Evolutionary conservation across 2,113 vertebrate species (phyloP), one percentile per base, ranked within the genome.

Genomic region (Etheostoma cragini): DNA sequence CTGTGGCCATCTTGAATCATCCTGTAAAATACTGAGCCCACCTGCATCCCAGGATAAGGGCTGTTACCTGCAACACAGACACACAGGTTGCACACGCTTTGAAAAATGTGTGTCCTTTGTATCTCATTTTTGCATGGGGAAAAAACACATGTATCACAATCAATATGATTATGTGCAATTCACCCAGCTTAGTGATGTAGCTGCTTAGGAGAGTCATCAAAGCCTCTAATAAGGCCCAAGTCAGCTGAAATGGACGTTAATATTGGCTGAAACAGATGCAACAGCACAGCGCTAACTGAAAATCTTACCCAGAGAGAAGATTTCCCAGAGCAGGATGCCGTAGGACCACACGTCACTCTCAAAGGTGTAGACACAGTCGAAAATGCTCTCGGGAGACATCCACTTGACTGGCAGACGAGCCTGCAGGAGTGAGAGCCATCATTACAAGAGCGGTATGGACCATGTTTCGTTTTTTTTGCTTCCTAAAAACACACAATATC

Each of bases 311-410:
- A 99, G 91, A 81, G 98, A 99, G 92, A 99, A 99, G 76, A 99
- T 96, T 92, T 99, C 98, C 98, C 98, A 99, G 52, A 99, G 96
- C 70, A 99, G 92, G 91, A 99, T 99, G 80, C 98, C 98, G 0
- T 99, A 99, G 77, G 98, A 99, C 98, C 98, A 99, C 79, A 99
- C 98, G 0, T 99, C 98, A 69, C 98, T 99, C 91, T 99, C 98
- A 81, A 97, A 98, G 0, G 98, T 99, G 90, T 99, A 99, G 35
- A 99, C 96, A 0, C 97, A 98, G 88, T 98, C 97, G 83, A 99
- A 99, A 83, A 99, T 97, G 77, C 98, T 99, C 91, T 99, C 98
- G 0, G 98, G 98, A 10, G 98, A 98, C 98, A 99, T 99, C 98
- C 98, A 99, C 91, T 99, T 99, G 74, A 99, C 98, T 0, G 98